phyloP scores from a whole-genome alignment of 2,888 invertebrate genomes.

The Heteropelma amictum region DNA sequence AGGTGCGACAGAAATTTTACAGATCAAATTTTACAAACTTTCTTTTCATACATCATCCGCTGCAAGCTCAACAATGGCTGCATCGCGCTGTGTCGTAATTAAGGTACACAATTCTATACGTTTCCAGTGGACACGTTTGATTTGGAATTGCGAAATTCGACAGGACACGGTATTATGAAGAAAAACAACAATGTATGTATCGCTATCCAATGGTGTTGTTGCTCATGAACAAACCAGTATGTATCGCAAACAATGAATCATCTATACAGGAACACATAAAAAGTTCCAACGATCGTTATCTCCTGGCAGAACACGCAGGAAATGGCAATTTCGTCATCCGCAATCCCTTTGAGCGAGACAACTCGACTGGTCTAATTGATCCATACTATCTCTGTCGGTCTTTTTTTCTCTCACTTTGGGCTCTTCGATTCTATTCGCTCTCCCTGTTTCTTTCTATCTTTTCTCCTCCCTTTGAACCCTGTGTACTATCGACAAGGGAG shows the following conservation, averaged over 20 bases:
- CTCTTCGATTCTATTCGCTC: neutral
- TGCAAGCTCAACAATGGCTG: too few species aligned
- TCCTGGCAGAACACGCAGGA: constrained; percentile 14
- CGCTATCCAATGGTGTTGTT: neutral
- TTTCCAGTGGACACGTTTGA: too few species aligned
- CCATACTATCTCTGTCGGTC: constrained; percentile 21
- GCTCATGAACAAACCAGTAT: neutral
- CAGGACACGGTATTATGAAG: neutral
- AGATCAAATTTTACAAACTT: too few species aligned
- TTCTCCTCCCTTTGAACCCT: constrained; percentile 29
- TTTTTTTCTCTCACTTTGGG: constrained; percentile 20
- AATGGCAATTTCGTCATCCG: constrained; percentile 41
- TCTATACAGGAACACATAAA: constrained; percentile 8
- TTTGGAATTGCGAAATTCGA: neutral
- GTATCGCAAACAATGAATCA: neutral
- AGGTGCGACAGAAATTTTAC: too few species aligned
- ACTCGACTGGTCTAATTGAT: constrained; percentile 43
- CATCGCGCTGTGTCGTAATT: too few species aligned
- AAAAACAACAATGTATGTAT: neutral
- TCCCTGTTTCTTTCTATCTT: constrained; percentile 14
- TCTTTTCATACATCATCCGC: too few species aligned
- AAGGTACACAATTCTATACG: too few species aligned
- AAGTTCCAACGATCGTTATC: constrained; percentile 33
- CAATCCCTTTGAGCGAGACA: constrained; percentile 42
- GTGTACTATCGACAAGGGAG: constrained; percentile 36